A percentile compares a stretch with the other conserved stretches of the same genome.
Evolutionary conservation across 2,888 invertebrate genomes (phyloP).

Genomic region (Scrobipalpa costella): DNA sequence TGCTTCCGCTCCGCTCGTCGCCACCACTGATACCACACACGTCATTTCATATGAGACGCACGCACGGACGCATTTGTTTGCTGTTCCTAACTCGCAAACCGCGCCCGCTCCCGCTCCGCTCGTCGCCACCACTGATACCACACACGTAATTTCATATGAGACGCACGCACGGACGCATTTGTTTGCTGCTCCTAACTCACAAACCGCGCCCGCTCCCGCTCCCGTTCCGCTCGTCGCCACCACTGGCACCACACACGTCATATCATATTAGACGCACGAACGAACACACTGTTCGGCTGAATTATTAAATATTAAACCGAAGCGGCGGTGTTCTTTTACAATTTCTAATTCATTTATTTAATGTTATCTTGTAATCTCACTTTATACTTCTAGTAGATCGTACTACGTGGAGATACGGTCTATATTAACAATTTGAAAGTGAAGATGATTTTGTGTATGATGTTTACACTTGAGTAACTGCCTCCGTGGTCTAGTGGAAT

Average conservation of each 20-base stretch:
- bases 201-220: conserved; percentile 34
- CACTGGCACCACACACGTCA: conserved; percentile 49
- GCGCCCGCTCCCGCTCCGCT: too few relatives aligned
- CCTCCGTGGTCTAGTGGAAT: too few relatives aligned
- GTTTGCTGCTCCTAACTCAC: neutral
- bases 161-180: too few relatives aligned
- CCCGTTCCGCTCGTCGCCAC: conserved; percentile 39
- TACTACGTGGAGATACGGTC: neutral
- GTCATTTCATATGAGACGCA: too few relatives aligned
- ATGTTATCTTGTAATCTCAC: neutral
- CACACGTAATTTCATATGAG: too few relatives aligned
- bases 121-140: too few relatives aligned
- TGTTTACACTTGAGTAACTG: too few relatives aligned
- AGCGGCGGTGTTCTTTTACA: conserved; percentile 55
- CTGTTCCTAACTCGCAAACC: neutral
- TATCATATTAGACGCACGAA: conserved; percentile 61
- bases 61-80: too few relatives aligned
- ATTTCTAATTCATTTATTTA: conserved; percentile 24
- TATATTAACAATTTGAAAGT: too few relatives aligned
- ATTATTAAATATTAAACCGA: conserved; percentile 68
- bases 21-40: too few relatives aligned
- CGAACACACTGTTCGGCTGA: conserved; percentile 58
- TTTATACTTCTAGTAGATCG: neutral
- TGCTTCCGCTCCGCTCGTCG: too few relatives aligned
- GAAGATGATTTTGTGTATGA: too few relatives aligned